Evolutionary conservation across 2,888 invertebrate species (phyloP), one percentile per base, ranked within the genome.

Genomic region (Diadegma fenestrale): DNA sequence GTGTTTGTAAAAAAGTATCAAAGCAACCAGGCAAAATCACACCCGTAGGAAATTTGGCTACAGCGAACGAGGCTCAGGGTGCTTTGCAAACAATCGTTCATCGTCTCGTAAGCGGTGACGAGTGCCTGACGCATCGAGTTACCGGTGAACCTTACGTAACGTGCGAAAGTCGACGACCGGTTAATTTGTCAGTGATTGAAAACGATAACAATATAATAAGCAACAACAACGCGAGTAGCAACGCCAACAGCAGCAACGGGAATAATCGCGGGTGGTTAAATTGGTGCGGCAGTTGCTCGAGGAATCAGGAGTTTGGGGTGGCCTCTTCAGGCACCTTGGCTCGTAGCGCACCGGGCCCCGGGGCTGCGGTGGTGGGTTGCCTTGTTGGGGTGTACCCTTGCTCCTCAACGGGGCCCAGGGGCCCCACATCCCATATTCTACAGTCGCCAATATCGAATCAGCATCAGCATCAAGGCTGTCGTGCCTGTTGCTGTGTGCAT

Each of bases 381-480:
- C 90, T 94, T 88, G 91, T 94, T 92, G 93, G 94, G 89, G 93
- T 93, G 90, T 93, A 93, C 90, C 93, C 93, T 90, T 92, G 92
- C 89, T 92, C 93, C 89, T 92, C 92, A 88, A 90, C 92, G 92
- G 92, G 93, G 92, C 92, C 93, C 90, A 92, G 92, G 92, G 93
- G 92, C 91, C 93, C 92, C 91, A 86, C 90, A 81, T 87, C 89
- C 80, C 90, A 90, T 68, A 89, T 91, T 86, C 89, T 90, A 82
- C 88, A 88, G 80, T 80, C 86, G 48, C 79, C 85, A 68, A 64
- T 85, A 63, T 66, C 84, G 72, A 84, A 69, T 78, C 89, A 89
- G 78, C 86, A 88, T 66, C 89, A 87, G 85, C 84, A 89, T 87
- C 88, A 88, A 80, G 91, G 91, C 85, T 94, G 93, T 88, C 92